Base-by-base conservation (phyloP, 2,797 vertebrate genomes). In the Rhabdomys pumilio region DNA sequence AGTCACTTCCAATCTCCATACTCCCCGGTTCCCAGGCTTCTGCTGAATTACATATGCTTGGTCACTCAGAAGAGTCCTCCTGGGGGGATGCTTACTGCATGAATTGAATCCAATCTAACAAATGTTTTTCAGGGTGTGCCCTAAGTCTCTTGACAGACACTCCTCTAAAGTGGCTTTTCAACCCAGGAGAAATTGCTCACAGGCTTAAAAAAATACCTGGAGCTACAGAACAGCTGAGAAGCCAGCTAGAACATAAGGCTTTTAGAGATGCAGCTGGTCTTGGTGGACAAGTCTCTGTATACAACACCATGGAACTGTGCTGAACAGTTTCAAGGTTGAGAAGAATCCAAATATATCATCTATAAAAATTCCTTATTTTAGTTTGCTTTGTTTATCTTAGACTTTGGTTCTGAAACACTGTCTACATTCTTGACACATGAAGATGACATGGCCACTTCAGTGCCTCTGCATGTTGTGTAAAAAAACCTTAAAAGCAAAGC, bases 381-480 rank as follows among this genome's bases (percentile, higher is more conserved):
- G 95, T 97, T 98, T 98, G 97, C 97, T 98, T 98, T 98, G 96
- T 93, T 73, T 80, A 95, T 94, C 94, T 98, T 98, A 97, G 98
- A 98, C 97, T 98, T 98, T 98, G 98, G 97, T 98, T 98, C 94
- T 97, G 93, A 99, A 99, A 99, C 98, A 98, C 98, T 98, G 97
- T 98, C 98, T 98, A 98, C 97, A 96, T 98, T 98, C 97, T 98
- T 50, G 97, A 98, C 98, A 98, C 98, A 38, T 98, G 98, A 98
- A 98, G 98, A 98, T 97, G 98, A 98, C 96, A 83, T 93, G 97
- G 98, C 98, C 97, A 97, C 98, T 93, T 97, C 97, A 95, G 97
- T 98, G 98, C 97, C 98, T 97, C 97, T 97, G 98, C 97, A 97
- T 97, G 96, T 94, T 96, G 95, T 97, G 92, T 98, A 97, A 98